Percentiles rank a stretch among this genome's conserved stretches.
Conservation (phyloP, 2,888 invertebrate species). For the Platypus cylindrus region DNA sequence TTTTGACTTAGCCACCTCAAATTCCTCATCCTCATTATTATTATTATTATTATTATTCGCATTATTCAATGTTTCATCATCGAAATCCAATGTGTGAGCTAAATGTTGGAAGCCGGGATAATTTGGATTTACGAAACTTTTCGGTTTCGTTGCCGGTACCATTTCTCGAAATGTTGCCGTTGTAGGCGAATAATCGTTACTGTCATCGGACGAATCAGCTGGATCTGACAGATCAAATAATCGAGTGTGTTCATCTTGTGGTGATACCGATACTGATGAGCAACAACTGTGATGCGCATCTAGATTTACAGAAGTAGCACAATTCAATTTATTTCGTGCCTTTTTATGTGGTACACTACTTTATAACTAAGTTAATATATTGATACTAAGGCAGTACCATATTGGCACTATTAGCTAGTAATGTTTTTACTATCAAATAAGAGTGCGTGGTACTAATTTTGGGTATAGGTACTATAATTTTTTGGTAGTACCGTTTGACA, state of each 20-base stretch:
- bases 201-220: conserved; percentile 33
- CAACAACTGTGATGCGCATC: conserved; percentile 33
- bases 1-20: conserved; percentile 6
- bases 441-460: too few species aligned
- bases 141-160: conserved; percentile 21
- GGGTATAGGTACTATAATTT: too few species aligned
- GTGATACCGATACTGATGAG: conserved; percentile 36
- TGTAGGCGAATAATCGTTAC: conserved; percentile 36
- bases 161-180: conserved; percentile 9
- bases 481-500: too few species aligned
- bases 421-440: too few species aligned
- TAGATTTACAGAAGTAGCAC: too few species aligned
- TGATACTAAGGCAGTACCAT: too few species aligned
- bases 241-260: conserved; percentile 40
- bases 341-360: too few species aligned
- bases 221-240: conserved; percentile 44
- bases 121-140: conserved; percentile 72
- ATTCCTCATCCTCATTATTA: conserved; percentile 34
- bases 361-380: too few species aligned
- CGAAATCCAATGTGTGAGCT: conserved; percentile 48
- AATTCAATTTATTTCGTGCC: too few species aligned
- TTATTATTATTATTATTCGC: conserved; percentile 36
- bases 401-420: too few species aligned
- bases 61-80: conserved; percentile 28
- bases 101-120: conserved; percentile 76